Percentiles rank a stretch among this genome's conserved stretches.
These are phyloP conservation scores for Drosophila longiperda DNA, from an alignment of 2,888 invertebrate species.

Conservation along the genomic window DNA sequence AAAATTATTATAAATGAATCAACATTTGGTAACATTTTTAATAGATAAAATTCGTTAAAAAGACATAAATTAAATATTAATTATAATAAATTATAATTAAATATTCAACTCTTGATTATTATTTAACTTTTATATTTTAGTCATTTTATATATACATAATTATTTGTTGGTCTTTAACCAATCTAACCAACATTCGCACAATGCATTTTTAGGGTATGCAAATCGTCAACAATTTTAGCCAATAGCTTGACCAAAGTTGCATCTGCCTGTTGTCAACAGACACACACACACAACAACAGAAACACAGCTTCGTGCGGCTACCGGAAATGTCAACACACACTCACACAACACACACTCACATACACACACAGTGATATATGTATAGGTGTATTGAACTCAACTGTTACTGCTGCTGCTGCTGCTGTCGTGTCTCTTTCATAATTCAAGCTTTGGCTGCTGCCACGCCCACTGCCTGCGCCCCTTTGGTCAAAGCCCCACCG, in stretches of 20 bases:
- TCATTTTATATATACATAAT: neutral
- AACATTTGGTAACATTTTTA: no score
- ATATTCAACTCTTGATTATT: neutral
- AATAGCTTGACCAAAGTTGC: conserved; percentile 59
- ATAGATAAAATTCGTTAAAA: no score
- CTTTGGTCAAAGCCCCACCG: conserved; percentile 12
- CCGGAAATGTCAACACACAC: conserved; percentile 59
- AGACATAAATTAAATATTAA: no score
- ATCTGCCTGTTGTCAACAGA: conserved; percentile 57
- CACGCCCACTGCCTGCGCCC: conserved; percentile 43
- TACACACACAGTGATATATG: conserved; percentile 11
- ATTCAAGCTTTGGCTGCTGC: conserved; percentile 63
- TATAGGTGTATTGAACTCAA: conserved; percentile 33
- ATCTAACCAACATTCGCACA: neutral
- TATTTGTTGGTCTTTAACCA: neutral
- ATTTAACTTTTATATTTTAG: no score
- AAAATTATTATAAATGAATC: no score
- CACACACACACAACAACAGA: conserved; percentile 9
- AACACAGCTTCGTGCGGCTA: conserved; percentile 47
- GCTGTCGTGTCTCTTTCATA: conserved; percentile 61
- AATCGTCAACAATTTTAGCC: conserved; percentile 60
- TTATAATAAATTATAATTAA: no score
- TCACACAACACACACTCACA: conserved; percentile 2
- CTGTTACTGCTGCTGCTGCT: conserved; percentile 26
- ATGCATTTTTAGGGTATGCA: conserved; percentile 33